Conservation (phyloP, 2,888 invertebrate genomes). For the Sesia apiformis region DNA sequence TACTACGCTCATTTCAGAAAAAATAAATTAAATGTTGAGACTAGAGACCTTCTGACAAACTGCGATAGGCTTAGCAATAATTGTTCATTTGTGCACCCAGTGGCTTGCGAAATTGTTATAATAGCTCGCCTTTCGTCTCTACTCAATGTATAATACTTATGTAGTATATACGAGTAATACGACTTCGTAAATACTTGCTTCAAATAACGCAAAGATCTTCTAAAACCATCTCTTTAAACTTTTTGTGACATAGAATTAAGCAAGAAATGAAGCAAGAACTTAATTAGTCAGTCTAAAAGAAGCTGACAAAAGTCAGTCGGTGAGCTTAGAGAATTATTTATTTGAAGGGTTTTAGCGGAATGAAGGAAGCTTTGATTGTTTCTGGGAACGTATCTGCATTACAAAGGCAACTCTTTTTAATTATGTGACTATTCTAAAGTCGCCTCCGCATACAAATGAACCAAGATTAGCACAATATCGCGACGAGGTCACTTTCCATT, state of each 20-base stretch:
- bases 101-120: slow-evolving; percentile 12
- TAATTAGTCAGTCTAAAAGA: slow-evolving; percentile 32
- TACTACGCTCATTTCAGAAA: not conserved
- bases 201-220: too few relatives aligned
- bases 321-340: slow-evolving; percentile 31
- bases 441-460: slow-evolving; percentile 52
- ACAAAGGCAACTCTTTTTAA: slow-evolving; percentile 61
- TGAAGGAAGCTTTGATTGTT: slow-evolving; percentile 39
- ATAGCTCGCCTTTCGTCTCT: not conserved
- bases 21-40: not conserved
- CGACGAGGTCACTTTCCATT: slow-evolving; percentile 25
- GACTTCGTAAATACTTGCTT: not conserved
- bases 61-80: slow-evolving; percentile 2
- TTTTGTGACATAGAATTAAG: slow-evolving; percentile 16
- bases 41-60: not conserved
- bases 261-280: slow-evolving; percentile 12
- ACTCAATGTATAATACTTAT: not conserved
- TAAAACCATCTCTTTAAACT: slow-evolving; percentile 8
- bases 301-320: slow-evolving; percentile 15
- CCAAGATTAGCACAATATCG: slow-evolving; percentile 38
- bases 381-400: slow-evolving; percentile 44
- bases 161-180: not conserved
- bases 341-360: slow-evolving; percentile 35
- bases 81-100: slow-evolving; percentile 9
- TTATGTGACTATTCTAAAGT: slow-evolving; percentile 52